These are phyloP conservation scores for Malacoraja senta DNA, from an alignment of 2,797 vertebrate species.

Conservation along the genomic window DNA sequence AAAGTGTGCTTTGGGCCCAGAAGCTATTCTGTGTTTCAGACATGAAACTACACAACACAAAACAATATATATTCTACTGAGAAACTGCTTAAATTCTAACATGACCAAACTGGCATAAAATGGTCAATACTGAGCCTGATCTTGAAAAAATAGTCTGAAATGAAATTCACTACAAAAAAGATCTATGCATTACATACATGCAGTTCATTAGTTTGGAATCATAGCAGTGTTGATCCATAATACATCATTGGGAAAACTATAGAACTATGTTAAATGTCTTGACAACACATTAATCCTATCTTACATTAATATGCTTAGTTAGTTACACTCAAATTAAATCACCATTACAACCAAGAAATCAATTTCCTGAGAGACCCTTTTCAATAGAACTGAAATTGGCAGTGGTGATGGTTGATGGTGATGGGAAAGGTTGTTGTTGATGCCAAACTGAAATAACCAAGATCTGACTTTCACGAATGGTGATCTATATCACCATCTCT, in stretches of 20 bases:
- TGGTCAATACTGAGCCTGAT: not conserved
- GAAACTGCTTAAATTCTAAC: not conserved
- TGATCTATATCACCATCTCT: not conserved
- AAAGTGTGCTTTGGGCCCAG: not conserved
- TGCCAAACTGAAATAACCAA: not conserved
- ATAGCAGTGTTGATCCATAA: too few species aligned
- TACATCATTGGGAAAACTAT: not conserved
- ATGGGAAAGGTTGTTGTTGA: not conserved
- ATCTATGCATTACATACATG: not conserved
- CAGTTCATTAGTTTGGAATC: too few species aligned
- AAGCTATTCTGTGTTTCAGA: not conserved
- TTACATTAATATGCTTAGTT: not conserved
- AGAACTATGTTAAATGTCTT: not conserved
- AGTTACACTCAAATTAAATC: not conserved
- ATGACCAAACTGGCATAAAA: not conserved
- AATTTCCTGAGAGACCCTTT: not conserved
- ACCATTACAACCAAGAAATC: not conserved
- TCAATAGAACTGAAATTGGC: not conserved
- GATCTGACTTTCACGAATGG: not conserved
- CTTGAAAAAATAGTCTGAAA: not conserved
- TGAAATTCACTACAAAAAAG: not conserved
- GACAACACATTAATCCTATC: not conserved
- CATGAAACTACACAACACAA: not conserved
- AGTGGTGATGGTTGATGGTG: not conserved
- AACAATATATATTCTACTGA: not conserved